phyloP scores from a whole-genome alignment of 2,797 vertebrate genomes.

The Podarcis lilfordi region DNA sequence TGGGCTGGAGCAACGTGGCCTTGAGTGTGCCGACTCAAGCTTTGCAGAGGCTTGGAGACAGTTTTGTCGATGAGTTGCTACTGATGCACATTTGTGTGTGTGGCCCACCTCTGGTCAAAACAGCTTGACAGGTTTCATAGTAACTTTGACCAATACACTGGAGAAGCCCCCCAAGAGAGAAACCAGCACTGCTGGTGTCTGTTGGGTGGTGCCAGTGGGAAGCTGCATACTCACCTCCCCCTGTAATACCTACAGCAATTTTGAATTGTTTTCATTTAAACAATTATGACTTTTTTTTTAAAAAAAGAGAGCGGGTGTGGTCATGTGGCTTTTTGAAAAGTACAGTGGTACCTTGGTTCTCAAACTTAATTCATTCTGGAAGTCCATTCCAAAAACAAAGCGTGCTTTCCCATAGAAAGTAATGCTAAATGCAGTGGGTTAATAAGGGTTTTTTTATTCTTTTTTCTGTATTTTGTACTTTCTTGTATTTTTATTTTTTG shows the following conservation, averaged over 20 bases:
- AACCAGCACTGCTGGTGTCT: background rate
- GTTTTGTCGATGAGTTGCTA: background rate
- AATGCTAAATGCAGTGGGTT: no score
- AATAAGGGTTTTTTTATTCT: no score
- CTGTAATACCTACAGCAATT: background rate
- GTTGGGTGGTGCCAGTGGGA: background rate
- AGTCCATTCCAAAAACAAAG: no score
- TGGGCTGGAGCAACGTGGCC: background rate
- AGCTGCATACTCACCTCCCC: no score
- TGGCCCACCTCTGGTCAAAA: background rate
- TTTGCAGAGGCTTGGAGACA: background rate
- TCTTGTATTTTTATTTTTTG: no score
- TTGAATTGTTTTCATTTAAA: background rate
- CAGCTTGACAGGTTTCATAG: background rate
- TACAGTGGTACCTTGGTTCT: no score
- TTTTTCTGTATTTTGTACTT: no score
- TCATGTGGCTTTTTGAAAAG: no score
- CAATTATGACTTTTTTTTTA: no score
- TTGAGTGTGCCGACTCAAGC: background rate
- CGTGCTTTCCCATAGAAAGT: no score
- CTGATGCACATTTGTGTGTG: background rate
- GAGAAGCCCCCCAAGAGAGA: background rate
- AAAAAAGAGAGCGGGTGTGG: no score
- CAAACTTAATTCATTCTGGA: no score
- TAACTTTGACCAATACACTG: background rate